These are phyloP conservation scores for Orchesellides sinensis DNA, from an alignment of 2,888 invertebrate genomes.

Conservation along the genomic window DNA sequence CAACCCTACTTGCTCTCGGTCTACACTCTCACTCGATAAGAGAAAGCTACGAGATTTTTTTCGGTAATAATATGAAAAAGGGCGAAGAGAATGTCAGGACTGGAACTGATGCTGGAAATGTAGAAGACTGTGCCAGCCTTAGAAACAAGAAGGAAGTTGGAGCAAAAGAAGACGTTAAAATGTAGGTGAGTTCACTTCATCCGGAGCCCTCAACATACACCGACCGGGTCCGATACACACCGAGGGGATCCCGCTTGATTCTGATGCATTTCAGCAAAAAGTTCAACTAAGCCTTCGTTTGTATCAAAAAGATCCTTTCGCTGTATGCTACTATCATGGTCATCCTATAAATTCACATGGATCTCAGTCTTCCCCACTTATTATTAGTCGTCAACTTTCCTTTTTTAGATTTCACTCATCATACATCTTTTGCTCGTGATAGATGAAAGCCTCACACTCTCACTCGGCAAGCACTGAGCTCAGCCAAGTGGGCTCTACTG, in stretches of 20 bases:
- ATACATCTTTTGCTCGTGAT: slow-evolving; percentile 44
- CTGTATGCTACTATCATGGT: too few relatives aligned
- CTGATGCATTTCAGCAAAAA: slow-evolving; percentile 1
- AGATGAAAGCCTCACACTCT: slow-evolving; percentile 27
- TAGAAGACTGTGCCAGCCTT: slow-evolving; percentile 19
- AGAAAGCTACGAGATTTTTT: neutral
- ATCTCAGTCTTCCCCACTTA: slow-evolving; percentile 67
- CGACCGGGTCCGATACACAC: slow-evolving; percentile 44
- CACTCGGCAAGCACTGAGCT: slow-evolving; percentile 11
- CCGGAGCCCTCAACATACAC: slow-evolving; percentile 23
- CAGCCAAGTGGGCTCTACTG: too few relatives aligned
- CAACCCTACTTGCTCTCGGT: neutral
- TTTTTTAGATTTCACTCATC: slow-evolving; percentile 56
- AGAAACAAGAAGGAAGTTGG: slow-evolving; percentile 9
- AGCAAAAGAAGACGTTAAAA: slow-evolving; percentile 23
- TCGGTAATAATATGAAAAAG: neutral
- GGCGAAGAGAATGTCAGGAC: too few relatives aligned
- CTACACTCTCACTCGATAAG: neutral
- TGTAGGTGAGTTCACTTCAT: slow-evolving; percentile 17
- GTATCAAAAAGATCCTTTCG: neutral
- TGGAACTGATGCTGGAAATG: too few relatives aligned
- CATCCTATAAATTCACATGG: slow-evolving; percentile 60
- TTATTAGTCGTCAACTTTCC: slow-evolving; percentile 63
- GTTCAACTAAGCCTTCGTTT: neutral
- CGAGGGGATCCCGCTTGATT: slow-evolving; percentile 58